Evolutionary conservation across 2,113 vertebrate species (phyloP).

Genomic region (Ursus arctos): DNA sequence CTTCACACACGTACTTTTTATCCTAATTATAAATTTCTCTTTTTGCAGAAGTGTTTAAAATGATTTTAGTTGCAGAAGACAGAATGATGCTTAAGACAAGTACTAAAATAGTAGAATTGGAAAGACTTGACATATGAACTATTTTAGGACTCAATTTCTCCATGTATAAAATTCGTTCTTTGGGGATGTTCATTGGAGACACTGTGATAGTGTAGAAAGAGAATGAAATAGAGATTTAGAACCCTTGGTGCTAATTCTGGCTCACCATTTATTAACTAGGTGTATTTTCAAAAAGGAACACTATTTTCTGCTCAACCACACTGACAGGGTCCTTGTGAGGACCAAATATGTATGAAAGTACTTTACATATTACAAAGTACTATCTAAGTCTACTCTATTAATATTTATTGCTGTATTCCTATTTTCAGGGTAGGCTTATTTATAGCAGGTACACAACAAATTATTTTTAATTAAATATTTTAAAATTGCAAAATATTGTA

Average conservation of each 20-base stretch:
- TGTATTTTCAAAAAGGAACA: background rate
- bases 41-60: background rate
- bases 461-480: constrained; percentile 51
- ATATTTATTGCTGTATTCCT: constrained; percentile 19
- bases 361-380: constrained; percentile 53
- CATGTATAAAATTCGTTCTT: background rate
- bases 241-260: background rate
- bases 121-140: background rate
- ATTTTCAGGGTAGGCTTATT: background rate
- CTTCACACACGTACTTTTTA: background rate
- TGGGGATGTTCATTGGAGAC: background rate
- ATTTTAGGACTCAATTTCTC: constrained; percentile 21
- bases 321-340: background rate
- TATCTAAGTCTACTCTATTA: constrained; percentile 27
- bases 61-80: background rate
- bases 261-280: background rate
- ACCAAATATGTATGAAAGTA: constrained; percentile 49
- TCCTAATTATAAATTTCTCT: background rate
- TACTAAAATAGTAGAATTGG: background rate
- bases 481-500: background rate
- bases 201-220: background rate
- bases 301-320: background rate
- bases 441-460: background rate
- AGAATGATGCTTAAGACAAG: background rate
- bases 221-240: background rate